Conservation (phyloP, 1,140 invertebrate species). For the Pissodes strobi region DNA sequence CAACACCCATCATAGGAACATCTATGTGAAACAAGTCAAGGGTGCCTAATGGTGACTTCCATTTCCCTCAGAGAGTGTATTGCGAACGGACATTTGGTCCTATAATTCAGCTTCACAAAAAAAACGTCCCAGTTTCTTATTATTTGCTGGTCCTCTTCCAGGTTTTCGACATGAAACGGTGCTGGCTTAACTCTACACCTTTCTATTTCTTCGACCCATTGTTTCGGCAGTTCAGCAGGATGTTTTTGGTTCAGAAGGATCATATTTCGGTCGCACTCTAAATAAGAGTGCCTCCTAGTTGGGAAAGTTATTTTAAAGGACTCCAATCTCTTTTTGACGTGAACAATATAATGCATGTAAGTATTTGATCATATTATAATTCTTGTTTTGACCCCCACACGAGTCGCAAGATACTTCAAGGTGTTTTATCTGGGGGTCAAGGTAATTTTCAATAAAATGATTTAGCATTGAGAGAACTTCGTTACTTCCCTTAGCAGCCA, state of each 20-base stretch:
- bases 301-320: too few species aligned
- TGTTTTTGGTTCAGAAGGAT: too few species aligned
- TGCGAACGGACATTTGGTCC: background rate
- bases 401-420: too few species aligned
- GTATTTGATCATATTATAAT: too few species aligned
- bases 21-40: background rate
- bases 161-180: background rate
- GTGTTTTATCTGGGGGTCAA: too few species aligned
- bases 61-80: background rate
- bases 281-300: too few species aligned
- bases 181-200: conserved; percentile 21
- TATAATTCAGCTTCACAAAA: background rate
- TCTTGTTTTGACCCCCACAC: too few species aligned
- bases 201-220: conserved; percentile 35
- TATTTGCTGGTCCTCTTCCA: too few species aligned
- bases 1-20: background rate
- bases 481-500: conserved; percentile 15
- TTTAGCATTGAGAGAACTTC: too few species aligned
- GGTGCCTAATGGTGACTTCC: background rate
- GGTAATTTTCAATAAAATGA: too few species aligned
- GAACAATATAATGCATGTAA: conserved; percentile 39
- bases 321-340: conserved; percentile 37
- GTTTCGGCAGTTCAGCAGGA: too few species aligned
- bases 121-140: background rate
- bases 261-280: too few species aligned